Evolutionary conservation across 2,113 vertebrate genomes (phyloP), one percentile per base, ranked within the genome.

Genomic region (Lepidothrix coronata): DNA sequence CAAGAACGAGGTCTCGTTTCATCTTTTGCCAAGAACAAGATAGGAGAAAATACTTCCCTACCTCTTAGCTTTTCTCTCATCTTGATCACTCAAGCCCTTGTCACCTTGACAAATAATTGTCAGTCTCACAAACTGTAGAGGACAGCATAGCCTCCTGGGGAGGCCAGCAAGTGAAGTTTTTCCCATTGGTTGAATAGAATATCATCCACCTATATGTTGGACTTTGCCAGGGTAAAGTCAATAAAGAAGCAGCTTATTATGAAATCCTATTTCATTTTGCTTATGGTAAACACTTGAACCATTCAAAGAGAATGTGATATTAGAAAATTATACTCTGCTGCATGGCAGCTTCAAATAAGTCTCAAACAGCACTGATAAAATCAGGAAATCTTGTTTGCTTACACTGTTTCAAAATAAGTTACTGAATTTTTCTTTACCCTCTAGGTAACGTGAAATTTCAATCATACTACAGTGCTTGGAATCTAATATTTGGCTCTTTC

Each of bases 21-120:
- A 8, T 79, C 46, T 46, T 92, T 96, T 93, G 61, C 66, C 62
- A 94, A 92, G 48, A 93, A 62, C 21, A 73, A 89, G 52, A 73
- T 82, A 85, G 85, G 30, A 93, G 20, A 85, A 94, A 89, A 59
- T 33, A 66, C 7, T 71, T 88, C 31, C 79, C 31, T 94, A n/a
- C 27, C 43, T 43, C 55, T 46, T 41, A 66, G 61, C 20, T 21
- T 41, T 86, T 61, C 22, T 86, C 67, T 91, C 72, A 54, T 86
- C 41, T 77, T 85, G 82, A 57, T 51, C 44, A 28, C 39, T 51
- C 37, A 67, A 79, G 11, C 21, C 19, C 35, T 58, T 79, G 25
- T 75, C 30, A 46, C 54, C 35, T 17, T 77, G 54, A 88, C 57
- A 62, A 61, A 54, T 39, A 84, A 17, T 39, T 59, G 22, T 35